Percentiles rank a stretch among this genome's conserved stretches.
phyloP scores from a whole-genome alignment of 2,888 invertebrate species.

The Harpagoxenus sublaevis region DNA sequence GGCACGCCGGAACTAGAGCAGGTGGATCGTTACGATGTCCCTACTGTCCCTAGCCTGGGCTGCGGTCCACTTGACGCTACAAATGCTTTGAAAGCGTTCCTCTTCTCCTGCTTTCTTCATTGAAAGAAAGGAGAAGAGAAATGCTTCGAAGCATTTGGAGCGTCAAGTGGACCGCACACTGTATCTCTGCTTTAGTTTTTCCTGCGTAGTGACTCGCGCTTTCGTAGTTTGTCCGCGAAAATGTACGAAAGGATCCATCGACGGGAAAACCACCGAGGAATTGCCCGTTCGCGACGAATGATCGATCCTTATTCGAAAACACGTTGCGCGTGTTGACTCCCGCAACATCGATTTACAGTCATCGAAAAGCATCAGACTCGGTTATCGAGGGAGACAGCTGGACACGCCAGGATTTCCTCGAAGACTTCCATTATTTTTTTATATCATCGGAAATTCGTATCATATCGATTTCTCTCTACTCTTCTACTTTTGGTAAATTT shows the following conservation, averaged over 20 bases:
- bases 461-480: not conserved
- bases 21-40: conserved; percentile 54
- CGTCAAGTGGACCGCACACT: not conserved
- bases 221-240: conserved; percentile 17
- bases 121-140: too few relatives aligned
- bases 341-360: not conserved
- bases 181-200: conserved; percentile 42
- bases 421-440: not conserved
- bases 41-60: too few relatives aligned
- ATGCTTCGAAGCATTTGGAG: too few relatives aligned
- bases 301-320: not conserved
- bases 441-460: not conserved
- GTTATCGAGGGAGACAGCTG: not conserved
- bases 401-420: not conserved
- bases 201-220: not conserved
- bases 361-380: not conserved
- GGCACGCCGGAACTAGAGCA: conserved; percentile 61
- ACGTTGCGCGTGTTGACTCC: not conserved
- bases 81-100: too few relatives aligned
- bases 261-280: conserved; percentile 14
- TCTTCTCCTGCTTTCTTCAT: too few relatives aligned
- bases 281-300: conserved; percentile 3
- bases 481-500: not conserved
- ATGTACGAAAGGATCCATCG: conserved; percentile 29
- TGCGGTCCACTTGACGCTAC: too few relatives aligned